Base-by-base conservation (phyloP, 2,113 vertebrate species). In the human region DNA sequence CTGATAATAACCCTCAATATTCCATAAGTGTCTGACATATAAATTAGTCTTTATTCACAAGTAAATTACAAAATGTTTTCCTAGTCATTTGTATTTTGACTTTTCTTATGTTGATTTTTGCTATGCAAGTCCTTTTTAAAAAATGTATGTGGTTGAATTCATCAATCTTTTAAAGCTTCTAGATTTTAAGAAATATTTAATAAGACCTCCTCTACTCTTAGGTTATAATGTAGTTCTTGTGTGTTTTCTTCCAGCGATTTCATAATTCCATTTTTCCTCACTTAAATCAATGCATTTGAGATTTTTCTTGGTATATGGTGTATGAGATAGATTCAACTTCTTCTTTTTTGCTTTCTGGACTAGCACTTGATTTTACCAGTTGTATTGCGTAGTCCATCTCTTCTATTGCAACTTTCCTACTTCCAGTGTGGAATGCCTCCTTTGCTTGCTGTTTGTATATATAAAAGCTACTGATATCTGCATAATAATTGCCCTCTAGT, bases 71-170 rank as follows among this genome's bases (percentile, higher is more conserved):
- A 32, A 18, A 18, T 38, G 38, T n/a, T 72, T 90, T 72, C n/a
- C 68, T 64, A 64, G 22, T 86, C 25, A 40, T 86, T 88, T 72
- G 32, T 38, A 45, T 73, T 96, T 87, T 87, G 3, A 87, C 59
- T 89, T 94, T 48, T 43, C 17, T 50, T 32, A 30, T 30, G 10
- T 14, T 92, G 14, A 50, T 22, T 55, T 78, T 72, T 66, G 22
- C 23, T 93, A 78, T 17, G 72, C 45, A 93, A 50, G 50, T 40
- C 6, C 43, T 59, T 87, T 25, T 57, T 45, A 16, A 27, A 70
- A 66, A 64, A 50, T 43, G 2, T 50, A 16, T 57, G 11, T 14
- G 59, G 27, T 35, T 55, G 17, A 86, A 70, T 45, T 76, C 7
- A 43, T 32, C 57, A 17, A 0, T 70, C n/a, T 57, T 91, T 87